phyloP scores from a whole-genome alignment of 2,113 vertebrate species.

The Morphnarchus princeps region DNA sequence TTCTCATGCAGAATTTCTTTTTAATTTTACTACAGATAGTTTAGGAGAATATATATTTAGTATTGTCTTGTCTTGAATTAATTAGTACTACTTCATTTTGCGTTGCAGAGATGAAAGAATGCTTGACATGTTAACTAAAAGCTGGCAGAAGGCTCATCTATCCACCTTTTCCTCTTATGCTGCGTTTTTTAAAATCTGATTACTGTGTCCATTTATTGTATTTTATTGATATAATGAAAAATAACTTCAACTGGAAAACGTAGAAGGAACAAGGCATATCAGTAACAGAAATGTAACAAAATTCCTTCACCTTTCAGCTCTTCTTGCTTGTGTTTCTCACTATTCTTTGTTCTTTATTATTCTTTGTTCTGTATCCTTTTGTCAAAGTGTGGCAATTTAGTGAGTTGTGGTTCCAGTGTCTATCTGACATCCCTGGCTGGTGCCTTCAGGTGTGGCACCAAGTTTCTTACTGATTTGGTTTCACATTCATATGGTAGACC shows the following conservation, averaged over 20 bases:
- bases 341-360: neutral
- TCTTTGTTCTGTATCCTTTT: neutral
- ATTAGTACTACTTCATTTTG: neutral
- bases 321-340: neutral
- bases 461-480: neutral
- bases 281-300: neutral
- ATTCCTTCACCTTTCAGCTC: neutral
- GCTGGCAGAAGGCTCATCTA: neutral
- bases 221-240: neutral
- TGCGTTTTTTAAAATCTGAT: neutral
- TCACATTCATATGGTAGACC: neutral
- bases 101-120: neutral
- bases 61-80: neutral
- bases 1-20: neutral
- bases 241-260: neutral
- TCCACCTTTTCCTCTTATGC: neutral
- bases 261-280: neutral
- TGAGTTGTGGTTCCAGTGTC: neutral
- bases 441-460: neutral
- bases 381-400: neutral
- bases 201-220: neutral
- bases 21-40: neutral
- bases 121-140: neutral
- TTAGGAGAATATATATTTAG: neutral
- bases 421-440: neutral